Conservation (phyloP, 1,140 invertebrate genomes). For the Tribolium castaneum region DNA sequence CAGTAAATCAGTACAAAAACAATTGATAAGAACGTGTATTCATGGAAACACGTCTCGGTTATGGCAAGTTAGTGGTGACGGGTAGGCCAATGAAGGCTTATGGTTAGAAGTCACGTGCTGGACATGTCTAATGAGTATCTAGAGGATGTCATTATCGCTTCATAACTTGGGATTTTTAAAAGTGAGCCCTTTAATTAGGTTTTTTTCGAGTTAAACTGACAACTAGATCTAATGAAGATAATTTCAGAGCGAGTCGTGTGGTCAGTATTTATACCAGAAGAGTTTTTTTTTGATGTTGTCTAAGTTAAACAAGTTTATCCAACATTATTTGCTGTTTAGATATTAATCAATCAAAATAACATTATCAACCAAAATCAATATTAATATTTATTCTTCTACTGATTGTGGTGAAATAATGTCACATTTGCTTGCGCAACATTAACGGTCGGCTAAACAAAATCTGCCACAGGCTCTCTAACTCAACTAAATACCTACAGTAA, state of each 20-base stretch:
- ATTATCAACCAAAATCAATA: no score
- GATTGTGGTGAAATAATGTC: no score
- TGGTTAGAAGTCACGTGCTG: background rate
- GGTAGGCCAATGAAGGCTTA: background rate
- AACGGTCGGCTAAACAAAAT: no score
- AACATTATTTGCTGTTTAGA: background rate
- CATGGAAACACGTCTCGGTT: background rate
- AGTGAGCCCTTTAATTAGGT: background rate
- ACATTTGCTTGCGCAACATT: no score
- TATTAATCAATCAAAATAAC: background rate
- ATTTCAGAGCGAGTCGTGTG: background rate
- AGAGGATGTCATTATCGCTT: background rate
- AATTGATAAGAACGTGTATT: background rate
- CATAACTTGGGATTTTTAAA: background rate
- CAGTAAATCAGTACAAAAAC: background rate
- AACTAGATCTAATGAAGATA: background rate
- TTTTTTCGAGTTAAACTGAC: background rate
- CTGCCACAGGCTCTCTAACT: no score
- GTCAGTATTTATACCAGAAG: background rate
- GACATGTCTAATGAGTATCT: background rate
- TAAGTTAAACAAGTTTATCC: background rate
- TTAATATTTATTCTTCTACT: no score
- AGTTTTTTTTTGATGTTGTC: background rate
- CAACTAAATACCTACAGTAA: no score
- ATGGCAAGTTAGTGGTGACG: background rate